Evolutionary conservation across 1,140 invertebrate species (phyloP), one percentile per base, ranked within the genome.

Genomic region (Listronotus oregonensis): DNA sequence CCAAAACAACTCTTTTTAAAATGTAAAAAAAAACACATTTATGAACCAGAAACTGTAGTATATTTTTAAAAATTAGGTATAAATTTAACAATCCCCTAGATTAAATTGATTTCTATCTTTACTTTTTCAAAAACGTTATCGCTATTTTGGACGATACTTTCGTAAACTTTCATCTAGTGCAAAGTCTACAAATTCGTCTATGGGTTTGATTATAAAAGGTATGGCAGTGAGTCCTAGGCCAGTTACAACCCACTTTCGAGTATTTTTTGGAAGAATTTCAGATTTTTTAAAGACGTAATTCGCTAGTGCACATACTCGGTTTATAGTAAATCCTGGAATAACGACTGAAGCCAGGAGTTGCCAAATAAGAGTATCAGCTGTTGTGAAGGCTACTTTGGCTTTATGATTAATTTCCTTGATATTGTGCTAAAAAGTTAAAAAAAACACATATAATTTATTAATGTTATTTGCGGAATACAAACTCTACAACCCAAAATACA

Each of bases 291-390:
- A 78, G 0, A 83, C 40, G 64, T 78, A 85, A 54, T 80, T 80
- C 0, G 88, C 85, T 17, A 81, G 72, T 10, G 85, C 86, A 80
- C 91, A 96, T 58, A 94, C 81, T 71, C 94, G 80, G 80, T 98
- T 98, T 57, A 98, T 97, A 8, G 92, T 92, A 62, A 94, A 87
- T 17, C 96, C 96, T 18, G 96, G 96, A 69, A 98, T 89, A 18
- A 90, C 83, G 2, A 98, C 90, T 4, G 95, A 97, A 7, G 96
- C 96, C 51, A 98, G 84, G 50, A 91, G 88, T 79, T 98, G 96
- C 96, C 96, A 98, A 3, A 93, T 73, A 9, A 98, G 80, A 0
- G 93, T 94, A 80, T 98, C 96, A 0, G 84, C 82, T 6, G 89
- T 87, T 34, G 88, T 87, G n/a, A 86, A 79, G 0, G 85, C 47